These are phyloP conservation scores for Oreochromis grahami DNA, from an alignment of 2,797 vertebrate genomes.

Conservation along the genomic window DNA sequence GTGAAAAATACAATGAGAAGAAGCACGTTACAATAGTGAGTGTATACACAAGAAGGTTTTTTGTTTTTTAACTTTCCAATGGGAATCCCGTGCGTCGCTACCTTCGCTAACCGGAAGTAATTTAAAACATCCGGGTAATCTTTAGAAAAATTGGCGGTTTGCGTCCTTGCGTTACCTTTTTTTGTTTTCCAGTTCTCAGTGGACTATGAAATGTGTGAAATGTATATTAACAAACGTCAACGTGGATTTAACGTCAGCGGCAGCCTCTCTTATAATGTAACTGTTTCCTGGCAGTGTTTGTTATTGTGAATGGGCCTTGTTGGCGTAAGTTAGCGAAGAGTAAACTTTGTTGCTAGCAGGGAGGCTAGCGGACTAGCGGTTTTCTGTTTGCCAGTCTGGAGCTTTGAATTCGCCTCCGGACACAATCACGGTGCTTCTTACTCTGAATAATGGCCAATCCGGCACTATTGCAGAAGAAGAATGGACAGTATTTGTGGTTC, in stretches of 20 bases:
- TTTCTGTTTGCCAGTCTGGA: background rate
- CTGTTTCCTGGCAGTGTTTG: fast-evolving
- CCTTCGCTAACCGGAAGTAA: constrained; percentile 13
- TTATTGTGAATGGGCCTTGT: background rate
- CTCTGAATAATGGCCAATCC: constrained; percentile 38
- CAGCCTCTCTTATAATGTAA: fast-evolving
- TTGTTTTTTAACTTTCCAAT: background rate
- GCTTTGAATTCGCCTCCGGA: background rate
- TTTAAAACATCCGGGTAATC: constrained; percentile 45
- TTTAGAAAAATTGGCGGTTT: constrained; percentile 60
- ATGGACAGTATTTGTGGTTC: constrained; percentile 79
- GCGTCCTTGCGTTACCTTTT: background rate
- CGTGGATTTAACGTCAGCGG: too few species aligned
- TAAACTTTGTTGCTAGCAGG: constrained; percentile 7
- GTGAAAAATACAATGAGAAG: background rate
- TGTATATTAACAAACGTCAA: background rate
- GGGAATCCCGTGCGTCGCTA: fast-evolving
- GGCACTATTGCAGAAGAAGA: constrained; percentile 35
- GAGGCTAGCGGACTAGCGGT: background rate
- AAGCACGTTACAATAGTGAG: background rate
- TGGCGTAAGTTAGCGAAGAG: background rate
- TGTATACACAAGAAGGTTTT: background rate
- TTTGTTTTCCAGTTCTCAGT: fast-evolving
- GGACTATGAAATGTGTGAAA: background rate
- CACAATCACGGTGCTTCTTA: too few species aligned